phyloP scores from a whole-genome alignment of 2,888 invertebrate species.

The Malacosoma neustria region DNA sequence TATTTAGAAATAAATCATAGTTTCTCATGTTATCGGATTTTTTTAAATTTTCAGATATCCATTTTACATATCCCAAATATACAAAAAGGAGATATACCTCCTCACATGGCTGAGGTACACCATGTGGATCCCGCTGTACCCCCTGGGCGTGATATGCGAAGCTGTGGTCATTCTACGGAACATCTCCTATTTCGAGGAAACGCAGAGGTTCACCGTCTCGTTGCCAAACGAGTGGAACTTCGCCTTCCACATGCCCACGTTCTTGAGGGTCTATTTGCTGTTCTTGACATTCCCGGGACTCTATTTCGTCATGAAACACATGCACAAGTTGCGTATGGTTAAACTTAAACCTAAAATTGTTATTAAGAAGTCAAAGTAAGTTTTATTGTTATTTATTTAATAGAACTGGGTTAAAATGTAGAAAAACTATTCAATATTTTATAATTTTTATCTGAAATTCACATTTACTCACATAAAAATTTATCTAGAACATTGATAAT shows the following conservation, averaged over 20 bases:
- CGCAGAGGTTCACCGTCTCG: conserved; percentile 80
- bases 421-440: too few relatives aligned
- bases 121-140: conserved; percentile 95
- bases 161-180: conserved; percentile 86
- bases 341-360: conserved; percentile 75
- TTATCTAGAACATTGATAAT: too few relatives aligned
- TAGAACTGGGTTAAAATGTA: too few relatives aligned
- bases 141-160: conserved; percentile 91
- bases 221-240: conserved; percentile 92
- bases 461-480: too few relatives aligned
- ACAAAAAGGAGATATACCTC: conserved; percentile 81
- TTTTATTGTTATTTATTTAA: too few relatives aligned
- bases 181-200: conserved; percentile 93
- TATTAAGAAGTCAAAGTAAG: conserved; percentile 56
- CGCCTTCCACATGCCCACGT: conserved; percentile 88
- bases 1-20: too few relatives aligned
- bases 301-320: conserved; percentile 87
- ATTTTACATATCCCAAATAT: conserved; percentile 88
- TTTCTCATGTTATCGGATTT: too few relatives aligned
- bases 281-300: conserved; percentile 84
- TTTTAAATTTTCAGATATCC: conserved; percentile 93
- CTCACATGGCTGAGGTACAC: conserved; percentile 96
- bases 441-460: conserved; percentile 3
- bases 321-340: conserved; percentile 83
- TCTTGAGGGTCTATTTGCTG: conserved; percentile 85